A percentile compares a stretch with the other conserved stretches of the same genome.
Evolutionary conservation across 2,888 invertebrate genomes (phyloP).

Genomic region (Zaprionus bogoriensis): DNA sequence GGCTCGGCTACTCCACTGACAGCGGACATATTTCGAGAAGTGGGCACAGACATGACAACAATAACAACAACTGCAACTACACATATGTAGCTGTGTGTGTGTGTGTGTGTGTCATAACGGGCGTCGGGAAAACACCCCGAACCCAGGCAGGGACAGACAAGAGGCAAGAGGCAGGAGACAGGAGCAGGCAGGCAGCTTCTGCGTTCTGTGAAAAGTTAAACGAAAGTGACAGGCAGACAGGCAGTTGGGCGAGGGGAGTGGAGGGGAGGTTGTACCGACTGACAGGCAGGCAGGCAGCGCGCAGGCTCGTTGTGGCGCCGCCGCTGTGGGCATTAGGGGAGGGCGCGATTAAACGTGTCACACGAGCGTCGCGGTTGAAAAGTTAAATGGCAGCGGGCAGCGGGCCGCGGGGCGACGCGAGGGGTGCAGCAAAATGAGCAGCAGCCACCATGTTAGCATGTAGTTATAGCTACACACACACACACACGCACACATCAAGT

Average conservation of each 20-base stretch:
- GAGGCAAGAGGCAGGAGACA: conserved; percentile 2
- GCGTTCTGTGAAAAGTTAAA: conserved; percentile 69
- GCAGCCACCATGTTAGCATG: conserved; percentile 72
- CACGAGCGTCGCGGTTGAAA: conserved; percentile 70
- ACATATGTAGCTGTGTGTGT: conserved; percentile 29
- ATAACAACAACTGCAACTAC: conserved; percentile 37
- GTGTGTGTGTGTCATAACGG: conserved; percentile 61
- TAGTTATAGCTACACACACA: conserved; percentile 54
- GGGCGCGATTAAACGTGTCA: conserved; percentile 74
- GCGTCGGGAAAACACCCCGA: conserved; percentile 73
- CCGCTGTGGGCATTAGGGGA: conserved; percentile 26
- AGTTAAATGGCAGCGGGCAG: conserved; percentile 70
- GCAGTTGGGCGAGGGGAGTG: not conserved
- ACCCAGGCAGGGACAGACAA: no score
- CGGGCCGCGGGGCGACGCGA: conserved; percentile 31
- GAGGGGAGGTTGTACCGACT: no score
- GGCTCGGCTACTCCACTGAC: conserved; percentile 32
- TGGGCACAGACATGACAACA: conserved; percentile 75
- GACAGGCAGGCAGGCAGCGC: conserved; percentile 36
- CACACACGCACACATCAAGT: conserved; percentile 10
- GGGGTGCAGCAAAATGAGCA: conserved; percentile 62
- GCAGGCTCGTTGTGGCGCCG: conserved; percentile 51
- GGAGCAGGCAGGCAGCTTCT: conserved; percentile 28
- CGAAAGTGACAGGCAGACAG: conserved; percentile 73
- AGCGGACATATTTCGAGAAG: conserved; percentile 66